Evolutionary conservation across 2,797 vertebrate genomes (phyloP).

Genomic region (Pseudochromis fuscus): DNA sequence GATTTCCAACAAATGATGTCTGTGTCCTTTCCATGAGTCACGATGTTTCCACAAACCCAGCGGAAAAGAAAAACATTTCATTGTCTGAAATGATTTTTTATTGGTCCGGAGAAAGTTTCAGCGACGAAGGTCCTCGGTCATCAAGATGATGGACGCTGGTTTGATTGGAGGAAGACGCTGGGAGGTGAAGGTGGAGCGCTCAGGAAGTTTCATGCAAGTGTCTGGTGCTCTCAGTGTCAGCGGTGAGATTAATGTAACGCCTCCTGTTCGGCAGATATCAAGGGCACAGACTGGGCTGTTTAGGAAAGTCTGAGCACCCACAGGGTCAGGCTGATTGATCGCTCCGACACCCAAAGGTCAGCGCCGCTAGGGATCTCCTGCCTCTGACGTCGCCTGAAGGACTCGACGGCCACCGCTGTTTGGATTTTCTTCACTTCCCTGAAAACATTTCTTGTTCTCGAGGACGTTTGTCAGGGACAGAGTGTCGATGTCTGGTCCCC

Average conservation of each 20-base stretch:
- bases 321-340: conserved; percentile 75
- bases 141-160: background rate
- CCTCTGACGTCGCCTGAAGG: conserved; percentile 33
- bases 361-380: conserved; percentile 17
- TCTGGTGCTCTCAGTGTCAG: conserved; percentile 41
- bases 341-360: conserved; percentile 66
- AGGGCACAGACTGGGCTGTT: conserved; percentile 50
- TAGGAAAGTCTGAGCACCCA: conserved; percentile 9
- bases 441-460: conserved; percentile 34
- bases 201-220: conserved; percentile 12
- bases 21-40: conserved; percentile 80
- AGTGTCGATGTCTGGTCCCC: conserved; percentile 32
- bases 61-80: conserved; percentile 38
- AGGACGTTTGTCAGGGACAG: conserved; percentile 51
- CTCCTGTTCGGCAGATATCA: conserved; percentile 63
- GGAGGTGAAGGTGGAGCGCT: background rate
- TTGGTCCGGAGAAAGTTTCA: conserved; percentile 21
- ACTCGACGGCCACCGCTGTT: conserved; percentile 23
- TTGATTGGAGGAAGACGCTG: background rate
- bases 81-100: conserved; percentile 23
- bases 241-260: conserved; percentile 70
- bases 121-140: too few species aligned
- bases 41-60: conserved; percentile 48
- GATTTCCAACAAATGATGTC: conserved; percentile 72
- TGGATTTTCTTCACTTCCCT: conserved; percentile 27